A percentile compares a stretch with the other conserved stretches of the same genome.
Conservation (phyloP, 2,113 vertebrate genomes). For the Cavia porcellus region DNA sequence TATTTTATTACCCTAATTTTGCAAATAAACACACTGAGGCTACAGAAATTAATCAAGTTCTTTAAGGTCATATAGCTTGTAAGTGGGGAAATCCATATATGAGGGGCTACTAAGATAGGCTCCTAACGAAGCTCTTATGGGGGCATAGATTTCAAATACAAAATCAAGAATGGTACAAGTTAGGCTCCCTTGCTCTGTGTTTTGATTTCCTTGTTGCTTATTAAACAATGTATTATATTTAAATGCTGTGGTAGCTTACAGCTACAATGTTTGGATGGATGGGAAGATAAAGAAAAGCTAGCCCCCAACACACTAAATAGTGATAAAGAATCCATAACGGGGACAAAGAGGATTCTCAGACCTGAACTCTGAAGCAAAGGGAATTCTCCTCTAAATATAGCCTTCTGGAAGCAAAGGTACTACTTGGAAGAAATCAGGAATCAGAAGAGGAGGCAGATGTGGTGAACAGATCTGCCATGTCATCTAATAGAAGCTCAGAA, state of each 20-base stretch:
- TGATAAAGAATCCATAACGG: neutral
- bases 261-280: neutral
- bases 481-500: neutral
- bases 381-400: neutral
- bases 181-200: neutral
- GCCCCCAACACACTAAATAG: neutral
- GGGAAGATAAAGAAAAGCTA: neutral
- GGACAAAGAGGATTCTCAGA: neutral
- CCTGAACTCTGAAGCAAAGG: neutral
- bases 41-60: neutral
- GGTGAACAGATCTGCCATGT: neutral
- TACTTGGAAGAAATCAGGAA: neutral
- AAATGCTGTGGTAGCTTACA: neutral
- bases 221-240: neutral
- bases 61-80: neutral
- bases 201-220: slow-evolving; percentile 24
- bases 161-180: neutral
- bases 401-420: neutral
- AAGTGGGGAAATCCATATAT: neutral
- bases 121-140: neutral
- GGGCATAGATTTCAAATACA: neutral
- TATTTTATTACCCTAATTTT: neutral
- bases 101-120: neutral
- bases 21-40: neutral
- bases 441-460: neutral